These are phyloP conservation scores for Augochlorella aurata DNA, from an alignment of 2,888 invertebrate genomes.

Conservation along the genomic window DNA sequence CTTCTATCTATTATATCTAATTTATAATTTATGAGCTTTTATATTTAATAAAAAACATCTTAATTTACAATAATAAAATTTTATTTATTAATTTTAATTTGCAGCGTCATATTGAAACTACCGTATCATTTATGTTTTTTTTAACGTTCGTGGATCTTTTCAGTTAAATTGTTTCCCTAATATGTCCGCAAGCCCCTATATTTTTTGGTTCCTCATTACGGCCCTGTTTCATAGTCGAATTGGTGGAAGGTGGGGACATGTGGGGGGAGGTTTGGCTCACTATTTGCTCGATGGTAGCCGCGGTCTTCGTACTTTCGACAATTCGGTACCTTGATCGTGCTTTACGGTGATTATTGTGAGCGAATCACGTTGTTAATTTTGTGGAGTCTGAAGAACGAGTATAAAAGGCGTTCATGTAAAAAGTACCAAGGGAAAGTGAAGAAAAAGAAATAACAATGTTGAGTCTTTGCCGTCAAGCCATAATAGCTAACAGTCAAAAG, in stretches of 20 bases:
- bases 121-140: not conserved
- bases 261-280: conserved; percentile 58
- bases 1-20: no score
- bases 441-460: conserved; percentile 70
- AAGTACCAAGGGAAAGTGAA: conserved; percentile 12
- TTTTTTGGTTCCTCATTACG: conserved; percentile 46
- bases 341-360: conserved; percentile 22
- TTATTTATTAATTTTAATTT: not conserved
- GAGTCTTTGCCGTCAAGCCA: conserved; percentile 76
- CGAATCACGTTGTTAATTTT: not conserved
- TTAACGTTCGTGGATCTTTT: not conserved
- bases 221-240: conserved; percentile 58
- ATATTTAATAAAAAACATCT: not conserved
- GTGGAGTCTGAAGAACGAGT: not conserved
- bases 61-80: not conserved
- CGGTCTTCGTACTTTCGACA: conserved; percentile 60
- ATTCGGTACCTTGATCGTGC: conserved; percentile 44
- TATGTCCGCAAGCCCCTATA: not conserved
- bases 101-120: not conserved
- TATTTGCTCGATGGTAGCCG: conserved; percentile 71
- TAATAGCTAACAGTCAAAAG: conserved; percentile 78
- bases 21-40: not conserved
- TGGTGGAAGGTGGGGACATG: conserved; percentile 51
- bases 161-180: not conserved
- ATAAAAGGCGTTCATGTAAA: conserved; percentile 29